Evolutionary conservation across 2,113 vertebrate genomes (phyloP).

Genomic region (Neotoma lepida): DNA sequence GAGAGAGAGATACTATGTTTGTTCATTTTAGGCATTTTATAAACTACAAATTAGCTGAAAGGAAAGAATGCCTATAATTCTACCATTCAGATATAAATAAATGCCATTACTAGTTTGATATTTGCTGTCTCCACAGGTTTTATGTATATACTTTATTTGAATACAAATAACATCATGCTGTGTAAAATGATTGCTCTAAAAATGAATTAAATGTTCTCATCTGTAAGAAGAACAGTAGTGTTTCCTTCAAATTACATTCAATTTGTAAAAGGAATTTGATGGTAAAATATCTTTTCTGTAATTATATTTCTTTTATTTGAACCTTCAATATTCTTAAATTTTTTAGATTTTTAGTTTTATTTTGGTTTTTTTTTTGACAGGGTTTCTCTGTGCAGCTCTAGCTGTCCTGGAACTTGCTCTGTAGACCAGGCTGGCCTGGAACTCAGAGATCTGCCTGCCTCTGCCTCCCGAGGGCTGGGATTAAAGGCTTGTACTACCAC

Average conservation of each 20-base stretch:
- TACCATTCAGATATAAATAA: constrained; percentile 22
- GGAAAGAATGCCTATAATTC: neutral
- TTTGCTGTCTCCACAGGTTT: constrained; percentile 30
- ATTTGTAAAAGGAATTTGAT: constrained; percentile 30
- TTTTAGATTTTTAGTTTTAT: neutral
- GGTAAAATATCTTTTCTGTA: constrained; percentile 33
- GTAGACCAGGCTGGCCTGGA: neutral
- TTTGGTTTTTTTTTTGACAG: neutral
- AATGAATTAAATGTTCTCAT: constrained; percentile 44
- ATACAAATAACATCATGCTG: constrained; percentile 51
- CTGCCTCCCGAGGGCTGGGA: neutral
- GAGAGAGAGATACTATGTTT: neutral
- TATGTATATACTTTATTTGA: constrained; percentile 14
- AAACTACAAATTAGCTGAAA: neutral
- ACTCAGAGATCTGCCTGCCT: neutral
- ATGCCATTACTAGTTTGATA: neutral
- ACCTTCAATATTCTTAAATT: neutral
- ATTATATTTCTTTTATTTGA: constrained; percentile 47
- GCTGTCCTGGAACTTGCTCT: neutral
- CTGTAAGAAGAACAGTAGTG: neutral
- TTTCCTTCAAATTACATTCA: constrained; percentile 8
- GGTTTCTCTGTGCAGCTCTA: neutral
- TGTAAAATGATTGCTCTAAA: constrained; percentile 26
- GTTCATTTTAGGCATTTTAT: constrained; percentile 14
- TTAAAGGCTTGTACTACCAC: neutral